Conservation (phyloP, 1,140 invertebrate genomes). For the Lepidurus couesii region DNA sequence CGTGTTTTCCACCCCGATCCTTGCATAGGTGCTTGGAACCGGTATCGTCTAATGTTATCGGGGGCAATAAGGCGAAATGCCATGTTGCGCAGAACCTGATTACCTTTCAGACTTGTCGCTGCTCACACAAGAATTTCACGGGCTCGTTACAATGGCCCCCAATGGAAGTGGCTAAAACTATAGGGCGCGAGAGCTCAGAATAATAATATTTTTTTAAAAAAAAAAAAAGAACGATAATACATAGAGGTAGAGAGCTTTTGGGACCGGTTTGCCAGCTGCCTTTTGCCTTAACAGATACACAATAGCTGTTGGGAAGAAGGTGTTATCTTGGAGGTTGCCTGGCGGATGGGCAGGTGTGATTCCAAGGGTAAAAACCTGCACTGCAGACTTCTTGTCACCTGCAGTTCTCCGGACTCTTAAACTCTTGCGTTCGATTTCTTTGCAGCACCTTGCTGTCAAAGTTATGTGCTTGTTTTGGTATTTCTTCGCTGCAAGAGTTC, state of each 20-base stretch:
- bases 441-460: conserved; percentile 3
- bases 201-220: too few species aligned
- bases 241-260: neutral
- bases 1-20: neutral
- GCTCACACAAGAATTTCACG: neutral
- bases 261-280: conserved; percentile 5
- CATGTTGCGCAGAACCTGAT: neutral
- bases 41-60: neutral
- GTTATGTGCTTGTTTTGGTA: neutral
- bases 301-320: neutral
- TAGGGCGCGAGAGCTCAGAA: neutral
- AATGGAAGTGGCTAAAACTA: neutral
- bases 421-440: neutral
- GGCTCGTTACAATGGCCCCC: neutral
- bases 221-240: neutral
- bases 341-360: conserved; percentile 13
- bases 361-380: conserved; percentile 10
- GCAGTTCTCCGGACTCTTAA: neutral
- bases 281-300: neutral
- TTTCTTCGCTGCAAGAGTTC: too few species aligned
- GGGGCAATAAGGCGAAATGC: conserved; percentile 2
- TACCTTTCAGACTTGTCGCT: neutral
- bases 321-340: conserved; percentile 8
- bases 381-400: conserved; percentile 10
- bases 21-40: neutral